These are phyloP conservation scores for Batillaria attramentaria DNA, from an alignment of 1,140 invertebrate species.

Conservation along the genomic window DNA sequence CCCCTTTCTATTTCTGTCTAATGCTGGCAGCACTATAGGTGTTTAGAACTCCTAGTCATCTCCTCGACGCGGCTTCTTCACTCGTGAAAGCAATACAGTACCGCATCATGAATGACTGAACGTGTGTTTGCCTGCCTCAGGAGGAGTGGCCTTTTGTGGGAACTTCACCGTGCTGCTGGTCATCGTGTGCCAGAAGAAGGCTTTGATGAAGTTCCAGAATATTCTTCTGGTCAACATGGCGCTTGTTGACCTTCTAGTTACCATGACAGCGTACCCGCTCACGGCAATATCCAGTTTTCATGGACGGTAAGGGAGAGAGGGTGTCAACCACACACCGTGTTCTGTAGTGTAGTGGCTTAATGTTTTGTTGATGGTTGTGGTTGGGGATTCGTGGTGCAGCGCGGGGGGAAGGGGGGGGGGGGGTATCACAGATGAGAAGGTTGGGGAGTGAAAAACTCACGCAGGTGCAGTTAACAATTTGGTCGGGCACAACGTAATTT, in stretches of 20 bases:
- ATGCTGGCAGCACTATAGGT: neutral
- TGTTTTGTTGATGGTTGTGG: no score
- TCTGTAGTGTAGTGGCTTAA: no score
- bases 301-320: constrained; percentile 53
- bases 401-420: no score
- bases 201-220: constrained; percentile 40
- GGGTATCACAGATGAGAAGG: no score
- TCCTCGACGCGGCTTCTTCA: neutral
- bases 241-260: constrained; percentile 54
- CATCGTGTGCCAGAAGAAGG: constrained; percentile 26
- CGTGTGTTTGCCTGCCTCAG: neutral
- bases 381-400: no score
- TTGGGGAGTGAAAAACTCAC: no score
- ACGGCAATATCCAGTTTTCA: constrained; percentile 52
- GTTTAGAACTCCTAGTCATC: neutral
- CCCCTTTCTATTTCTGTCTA: neutral
- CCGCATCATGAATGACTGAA: neutral
- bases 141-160: constrained; percentile 13
- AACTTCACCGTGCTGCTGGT: constrained; percentile 36
- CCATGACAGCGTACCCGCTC: constrained; percentile 55
- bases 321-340: no score
- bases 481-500: no score
- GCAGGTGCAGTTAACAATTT: no score
- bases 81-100: neutral
- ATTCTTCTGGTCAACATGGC: constrained; percentile 48